A percentile compares a stretch with the other conserved stretches of the same genome.
Evolutionary conservation across 2,888 invertebrate genomes (phyloP).

Genomic region (Cataglyphis rosenhaueri): DNA sequence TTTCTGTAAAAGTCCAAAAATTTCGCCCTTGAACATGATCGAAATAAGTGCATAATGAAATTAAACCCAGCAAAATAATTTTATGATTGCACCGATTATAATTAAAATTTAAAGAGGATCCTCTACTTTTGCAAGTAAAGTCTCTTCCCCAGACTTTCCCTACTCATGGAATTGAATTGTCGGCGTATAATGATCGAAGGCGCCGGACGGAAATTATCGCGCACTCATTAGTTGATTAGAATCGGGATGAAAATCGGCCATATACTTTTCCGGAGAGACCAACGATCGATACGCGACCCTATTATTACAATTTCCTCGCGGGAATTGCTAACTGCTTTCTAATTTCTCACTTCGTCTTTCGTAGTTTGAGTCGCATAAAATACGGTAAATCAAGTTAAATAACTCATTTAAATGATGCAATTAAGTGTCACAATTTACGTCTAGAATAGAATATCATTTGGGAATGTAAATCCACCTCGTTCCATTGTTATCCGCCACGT

Average conservation of each 20-base stretch:
- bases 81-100: conserved; percentile 21
- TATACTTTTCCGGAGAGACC: conserved; percentile 7
- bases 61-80: conserved; percentile 31
- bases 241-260: conserved; percentile 14
- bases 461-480: neutral
- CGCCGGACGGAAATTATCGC: conserved; percentile 1
- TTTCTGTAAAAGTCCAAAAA: neutral
- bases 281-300: neutral
- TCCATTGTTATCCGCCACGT: neutral
- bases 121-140: neutral
- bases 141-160: neutral
- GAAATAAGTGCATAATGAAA: conserved; percentile 66
- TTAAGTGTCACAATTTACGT: neutral
- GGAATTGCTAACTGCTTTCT: neutral
- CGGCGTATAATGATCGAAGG: conserved; percentile 29
- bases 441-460: neutral
- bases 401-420: neutral
- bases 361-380: neutral
- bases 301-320: conserved; percentile 2
- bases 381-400: neutral
- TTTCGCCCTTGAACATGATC: neutral
- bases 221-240: conserved; percentile 50
- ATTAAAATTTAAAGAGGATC: conserved; percentile 39
- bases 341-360: neutral
- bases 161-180: conserved; percentile 54